Base-by-base conservation (phyloP, 2,113 vertebrate genomes). In the Phainopepla nitens region DNA sequence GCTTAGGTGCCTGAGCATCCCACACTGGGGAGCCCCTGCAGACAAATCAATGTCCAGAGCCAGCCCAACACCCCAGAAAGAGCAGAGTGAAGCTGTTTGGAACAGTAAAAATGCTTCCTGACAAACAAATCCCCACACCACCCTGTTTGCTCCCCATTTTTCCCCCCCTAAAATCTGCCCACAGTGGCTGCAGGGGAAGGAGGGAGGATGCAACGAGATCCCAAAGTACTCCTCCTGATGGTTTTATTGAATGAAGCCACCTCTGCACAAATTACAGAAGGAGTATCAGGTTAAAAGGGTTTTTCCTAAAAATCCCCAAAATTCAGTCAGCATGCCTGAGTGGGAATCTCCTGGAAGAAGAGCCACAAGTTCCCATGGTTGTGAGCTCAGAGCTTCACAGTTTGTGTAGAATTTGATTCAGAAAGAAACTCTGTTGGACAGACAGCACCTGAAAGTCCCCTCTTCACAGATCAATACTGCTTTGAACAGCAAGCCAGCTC, bases 151-250 rank as follows among this genome's bases (percentile, higher is more conserved):
- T 57, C 35, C 36, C 9, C 11, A 2, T 87, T 58, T 77, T 2
- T 2, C 2, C 15, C 15, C 27, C 9, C 4, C 10, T 2, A 1
- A 53, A 13, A 33, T 33, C 21, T 1, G 0, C 36, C 19, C n/a
- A 22, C 54, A 15, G 21, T 36, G 8, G 22, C 41, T 57, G 20
- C 18, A 25, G 13, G 33, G 45, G 13, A 25, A 57, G 31, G 12
- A 76, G 27, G 36, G 13, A 61, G 7, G 51, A 21, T 10, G 42
- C 0, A 0, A 47, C 0, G 4, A 41, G 17, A 44, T 19, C n/a
- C 24, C 54, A 56, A 58, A 95, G 23, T 49, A 42, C 39, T 44
- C 69, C 24, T 75, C 44, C 53, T 65, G 41, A 9, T 58, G 24
- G 19, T 29, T 58, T 62, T 2, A 17, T 2, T 28, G 64, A 35